A percentile compares a stretch with the other conserved stretches of the same genome.
Evolutionary conservation across 2,888 invertebrate genomes (phyloP).

Genomic region (Agrotis puta): DNA sequence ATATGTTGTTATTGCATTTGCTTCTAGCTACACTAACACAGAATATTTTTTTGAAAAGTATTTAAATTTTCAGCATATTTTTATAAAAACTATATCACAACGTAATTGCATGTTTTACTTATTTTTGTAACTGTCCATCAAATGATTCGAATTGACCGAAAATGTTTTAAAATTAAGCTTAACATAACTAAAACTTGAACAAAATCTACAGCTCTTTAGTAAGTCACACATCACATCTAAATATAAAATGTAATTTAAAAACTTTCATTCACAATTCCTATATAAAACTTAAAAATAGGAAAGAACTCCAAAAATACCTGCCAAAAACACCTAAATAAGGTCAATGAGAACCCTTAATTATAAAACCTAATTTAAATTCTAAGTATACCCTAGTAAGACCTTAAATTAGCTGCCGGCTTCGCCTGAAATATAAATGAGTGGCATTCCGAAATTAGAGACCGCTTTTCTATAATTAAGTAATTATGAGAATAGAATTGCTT

Average conservation of each 20-base stretch:
- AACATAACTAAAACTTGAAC: background rate
- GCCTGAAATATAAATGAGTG: slow-evolving; percentile 53
- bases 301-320: slow-evolving; percentile 15
- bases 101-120: too few species aligned
- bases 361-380: slow-evolving; percentile 48
- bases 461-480: slow-evolving; percentile 38
- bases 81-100: too few species aligned
- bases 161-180: background rate
- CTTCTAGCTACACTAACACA: too few species aligned
- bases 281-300: slow-evolving; percentile 1
- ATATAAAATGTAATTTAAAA: background rate
- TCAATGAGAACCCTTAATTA: slow-evolving; percentile 30
- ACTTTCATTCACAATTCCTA: background rate
- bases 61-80: too few species aligned
- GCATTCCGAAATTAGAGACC: slow-evolving; percentile 35
- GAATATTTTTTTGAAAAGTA: too few species aligned
- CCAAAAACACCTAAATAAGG: slow-evolving; percentile 8
- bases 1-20: too few species aligned
- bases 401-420: slow-evolving; percentile 30
- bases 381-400: slow-evolving; percentile 27
- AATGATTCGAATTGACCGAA: background rate
- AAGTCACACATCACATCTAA: background rate
- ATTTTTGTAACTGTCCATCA: slow-evolving; percentile 6
- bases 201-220: slow-evolving; percentile 1
- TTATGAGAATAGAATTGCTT: slow-evolving; percentile 28